Conservation (phyloP, 2,888 invertebrate genomes). For the Tenodera sinensis region DNA sequence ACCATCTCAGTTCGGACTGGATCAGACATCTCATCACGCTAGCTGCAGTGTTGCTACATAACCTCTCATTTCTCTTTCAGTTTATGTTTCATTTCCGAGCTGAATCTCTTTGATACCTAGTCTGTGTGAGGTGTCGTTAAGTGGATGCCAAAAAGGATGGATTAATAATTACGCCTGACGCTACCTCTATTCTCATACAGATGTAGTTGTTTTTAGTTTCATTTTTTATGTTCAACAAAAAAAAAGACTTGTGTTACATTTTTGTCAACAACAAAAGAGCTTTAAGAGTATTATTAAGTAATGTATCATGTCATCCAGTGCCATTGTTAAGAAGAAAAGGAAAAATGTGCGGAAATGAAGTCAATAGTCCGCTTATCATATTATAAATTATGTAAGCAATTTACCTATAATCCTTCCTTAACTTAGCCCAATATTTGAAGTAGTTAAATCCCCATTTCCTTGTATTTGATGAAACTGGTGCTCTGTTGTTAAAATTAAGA, state of each 20-base stretch:
- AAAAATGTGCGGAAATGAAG: conserved; percentile 13
- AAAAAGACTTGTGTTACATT: conserved; percentile 12
- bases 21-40: not conserved
- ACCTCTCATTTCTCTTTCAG: not conserved
- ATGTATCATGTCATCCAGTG: conserved; percentile 22
- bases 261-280: conserved; percentile 25
- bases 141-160: not conserved
- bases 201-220: not conserved
- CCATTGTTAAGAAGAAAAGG: conserved; percentile 4
- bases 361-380: conserved; percentile 20
- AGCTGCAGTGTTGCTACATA: conserved; percentile 4
- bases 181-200: conserved; percentile 20
- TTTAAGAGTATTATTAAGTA: conserved; percentile 28
- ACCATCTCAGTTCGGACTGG: conserved; percentile 3
- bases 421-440: conserved; percentile 1
- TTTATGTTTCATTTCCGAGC: conserved; percentile 5
- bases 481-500: conserved; percentile 18
- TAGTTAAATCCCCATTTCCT: not conserved
- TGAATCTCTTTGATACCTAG: conserved; percentile 19
- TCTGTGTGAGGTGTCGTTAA: conserved; percentile 19
- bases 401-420: conserved; percentile 12
- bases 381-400: conserved; percentile 21
- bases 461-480: conserved; percentile 22
- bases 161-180: conserved; percentile 9
- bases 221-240: not conserved